phyloP scores from a whole-genome alignment of 2,797 vertebrate species.

The Scarus forsteni region DNA sequence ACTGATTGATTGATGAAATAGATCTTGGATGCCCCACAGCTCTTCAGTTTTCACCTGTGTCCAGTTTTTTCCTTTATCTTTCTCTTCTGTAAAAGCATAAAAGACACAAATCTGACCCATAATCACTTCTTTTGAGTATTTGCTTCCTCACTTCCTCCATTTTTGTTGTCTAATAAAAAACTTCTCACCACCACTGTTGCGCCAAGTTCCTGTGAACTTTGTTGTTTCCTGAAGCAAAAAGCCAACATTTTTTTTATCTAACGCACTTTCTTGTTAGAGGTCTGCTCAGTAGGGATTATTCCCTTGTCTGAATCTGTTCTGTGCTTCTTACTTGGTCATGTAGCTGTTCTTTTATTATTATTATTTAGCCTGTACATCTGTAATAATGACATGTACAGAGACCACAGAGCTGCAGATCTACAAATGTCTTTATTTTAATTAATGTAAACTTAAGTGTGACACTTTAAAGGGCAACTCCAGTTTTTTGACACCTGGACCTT shows the following conservation, averaged over 20 bases:
- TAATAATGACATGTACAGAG: neutral
- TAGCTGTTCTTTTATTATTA: too few relatives aligned
- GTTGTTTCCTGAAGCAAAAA: constrained; percentile 18
- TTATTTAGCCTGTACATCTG: too few relatives aligned
- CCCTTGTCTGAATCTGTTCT: neutral
- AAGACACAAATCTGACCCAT: too few relatives aligned
- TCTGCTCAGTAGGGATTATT: neutral
- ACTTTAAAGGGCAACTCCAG: too few relatives aligned
- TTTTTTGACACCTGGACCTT: too few relatives aligned
- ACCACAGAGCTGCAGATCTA: neutral
- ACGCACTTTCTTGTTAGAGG: too few relatives aligned
- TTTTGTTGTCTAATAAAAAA: neutral
- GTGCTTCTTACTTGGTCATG: neutral
- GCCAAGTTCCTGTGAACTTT: constrained; percentile 24
- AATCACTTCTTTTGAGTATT: neutral
- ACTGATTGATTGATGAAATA: too few relatives aligned
- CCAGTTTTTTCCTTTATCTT: too few relatives aligned
- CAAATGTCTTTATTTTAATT: neutral
- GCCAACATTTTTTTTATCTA: neutral
- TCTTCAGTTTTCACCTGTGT: too few relatives aligned
- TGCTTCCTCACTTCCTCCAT: neutral
- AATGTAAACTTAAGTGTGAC: too few relatives aligned
- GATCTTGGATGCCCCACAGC: too few relatives aligned
- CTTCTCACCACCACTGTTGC: neutral
- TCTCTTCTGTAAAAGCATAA: too few relatives aligned